phyloP scores from a whole-genome alignment of 1,140 invertebrate genomes.

The Scaptomyza graminum region DNA sequence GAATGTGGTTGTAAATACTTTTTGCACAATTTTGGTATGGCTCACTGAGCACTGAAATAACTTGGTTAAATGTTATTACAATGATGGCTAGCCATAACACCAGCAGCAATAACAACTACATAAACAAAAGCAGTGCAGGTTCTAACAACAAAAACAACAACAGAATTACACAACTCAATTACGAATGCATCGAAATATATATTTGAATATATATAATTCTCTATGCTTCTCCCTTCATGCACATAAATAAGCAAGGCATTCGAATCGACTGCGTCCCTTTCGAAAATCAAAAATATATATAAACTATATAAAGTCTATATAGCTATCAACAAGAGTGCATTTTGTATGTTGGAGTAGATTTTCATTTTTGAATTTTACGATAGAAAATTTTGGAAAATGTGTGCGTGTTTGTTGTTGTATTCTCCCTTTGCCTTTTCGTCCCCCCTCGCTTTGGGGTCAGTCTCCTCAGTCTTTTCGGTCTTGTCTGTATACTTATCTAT shows the following conservation, averaged over 20 bases:
- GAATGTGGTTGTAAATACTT: slow-evolving; percentile 15
- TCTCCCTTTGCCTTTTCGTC: not conserved
- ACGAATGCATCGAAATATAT: slow-evolving; percentile 31
- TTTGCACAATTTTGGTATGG: slow-evolving; percentile 66
- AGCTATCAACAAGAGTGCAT: slow-evolving; percentile 58
- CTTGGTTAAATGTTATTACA: slow-evolving; percentile 67
- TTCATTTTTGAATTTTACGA: slow-evolving; percentile 47
- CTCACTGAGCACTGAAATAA: slow-evolving; percentile 67
- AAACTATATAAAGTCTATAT: not conserved
- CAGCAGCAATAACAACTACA: slow-evolving; percentile 26
- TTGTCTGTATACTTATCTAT: slow-evolving; percentile 25
- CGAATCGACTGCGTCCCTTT: not conserved
- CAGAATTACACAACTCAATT: slow-evolving; percentile 68
- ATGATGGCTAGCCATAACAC: slow-evolving; percentile 29
- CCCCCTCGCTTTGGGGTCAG: slow-evolving; percentile 9
- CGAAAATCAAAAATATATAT: not conserved
- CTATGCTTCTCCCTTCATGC: not conserved
- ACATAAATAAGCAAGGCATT: not conserved
- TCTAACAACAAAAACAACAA: not conserved
- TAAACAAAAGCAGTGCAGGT: slow-evolving; percentile 16
- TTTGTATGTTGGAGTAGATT: slow-evolving; percentile 50
- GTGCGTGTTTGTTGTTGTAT: slow-evolving; percentile 27
- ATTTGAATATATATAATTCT: slow-evolving; percentile 3
- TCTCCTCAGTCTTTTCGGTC: not conserved
- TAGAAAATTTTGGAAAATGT: slow-evolving; percentile 31